Evolutionary conservation across 2,888 invertebrate genomes (phyloP).

Genomic region (Campoplex capitator): DNA sequence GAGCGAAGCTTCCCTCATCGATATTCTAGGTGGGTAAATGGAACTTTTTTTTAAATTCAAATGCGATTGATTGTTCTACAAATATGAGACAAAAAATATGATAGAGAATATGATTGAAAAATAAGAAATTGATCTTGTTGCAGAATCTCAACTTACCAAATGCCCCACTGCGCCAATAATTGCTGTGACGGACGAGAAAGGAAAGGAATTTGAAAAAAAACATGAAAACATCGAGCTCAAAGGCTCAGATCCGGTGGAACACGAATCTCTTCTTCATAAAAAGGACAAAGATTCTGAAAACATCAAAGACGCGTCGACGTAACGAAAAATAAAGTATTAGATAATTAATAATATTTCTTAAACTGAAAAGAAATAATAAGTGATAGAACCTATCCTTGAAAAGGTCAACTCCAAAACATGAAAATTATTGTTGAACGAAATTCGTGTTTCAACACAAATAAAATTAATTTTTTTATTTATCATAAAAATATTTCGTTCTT

Average conservation of each 20-base stretch:
- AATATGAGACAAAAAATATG: slow-evolving; percentile 10
- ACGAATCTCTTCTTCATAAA: slow-evolving; percentile 59
- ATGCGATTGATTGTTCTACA: slow-evolving; percentile 42
- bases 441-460: background rate
- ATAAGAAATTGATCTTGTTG: background rate
- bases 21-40: slow-evolving; percentile 67
- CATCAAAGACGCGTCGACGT: slow-evolving; percentile 12
- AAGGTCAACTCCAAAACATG: background rate
- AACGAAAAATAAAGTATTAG: background rate
- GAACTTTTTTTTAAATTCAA: background rate
- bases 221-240: slow-evolving; percentile 25
- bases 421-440: background rate
- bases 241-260: slow-evolving; percentile 51
- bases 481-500: too few species aligned
- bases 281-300: slow-evolving; percentile 43
- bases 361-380: background rate
- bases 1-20: slow-evolving; percentile 72
- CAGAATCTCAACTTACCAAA: slow-evolving; percentile 69
- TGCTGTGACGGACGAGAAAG: slow-evolving; percentile 46
- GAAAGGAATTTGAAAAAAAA: slow-evolving; percentile 45
- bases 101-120: background rate
- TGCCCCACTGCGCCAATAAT: slow-evolving; percentile 69
- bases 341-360: background rate
- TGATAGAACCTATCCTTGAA: background rate
- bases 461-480: too few species aligned